A percentile compares a stretch with the other conserved stretches of the same genome.
Evolutionary conservation across 2,888 invertebrate species (phyloP).

Genomic region (Tolmerus cingulatus): DNA sequence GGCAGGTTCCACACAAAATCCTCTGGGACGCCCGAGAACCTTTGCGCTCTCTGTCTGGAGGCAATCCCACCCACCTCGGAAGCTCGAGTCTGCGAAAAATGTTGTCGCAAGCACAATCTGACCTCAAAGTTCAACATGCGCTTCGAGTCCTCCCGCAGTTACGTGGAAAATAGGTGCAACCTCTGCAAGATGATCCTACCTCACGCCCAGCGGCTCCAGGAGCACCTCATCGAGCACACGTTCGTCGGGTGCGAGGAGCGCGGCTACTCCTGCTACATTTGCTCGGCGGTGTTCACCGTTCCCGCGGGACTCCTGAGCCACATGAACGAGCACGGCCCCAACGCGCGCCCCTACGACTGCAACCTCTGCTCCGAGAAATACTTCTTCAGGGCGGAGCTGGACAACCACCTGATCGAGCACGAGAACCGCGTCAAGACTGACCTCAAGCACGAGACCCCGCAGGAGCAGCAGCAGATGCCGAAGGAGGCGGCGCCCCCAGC

Average conservation of each 20-base stretch:
- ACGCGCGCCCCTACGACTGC: slow-evolving; percentile 86
- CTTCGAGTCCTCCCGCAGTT: slow-evolving; percentile 66
- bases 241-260: slow-evolving; percentile 83
- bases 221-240: slow-evolving; percentile 91
- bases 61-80: slow-evolving; percentile 62
- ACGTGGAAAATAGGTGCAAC: slow-evolving; percentile 70
- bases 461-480: slow-evolving; percentile 8
- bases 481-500: not conserved
- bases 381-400: slow-evolving; percentile 90
- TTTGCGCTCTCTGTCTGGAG: slow-evolving; percentile 71
- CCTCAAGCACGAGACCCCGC: not conserved
- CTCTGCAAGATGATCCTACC: slow-evolving; percentile 81
- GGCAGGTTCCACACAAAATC: slow-evolving; percentile 63
- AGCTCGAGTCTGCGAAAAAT: slow-evolving; percentile 73
- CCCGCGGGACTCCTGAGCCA: slow-evolving; percentile 83
- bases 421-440: slow-evolving; percentile 56
- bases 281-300: slow-evolving; percentile 86
- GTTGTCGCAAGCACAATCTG: slow-evolving; percentile 69
- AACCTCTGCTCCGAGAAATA: slow-evolving; percentile 82
- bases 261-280: slow-evolving; percentile 85
- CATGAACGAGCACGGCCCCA: slow-evolving; percentile 81
- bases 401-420: slow-evolving; percentile 80
- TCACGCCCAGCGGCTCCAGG: slow-evolving; percentile 82
- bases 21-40: slow-evolving; percentile 56
- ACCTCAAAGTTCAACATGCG: slow-evolving; percentile 63